Conservation (phyloP, 2,113 vertebrate genomes). For the Meriones unguiculatus region DNA sequence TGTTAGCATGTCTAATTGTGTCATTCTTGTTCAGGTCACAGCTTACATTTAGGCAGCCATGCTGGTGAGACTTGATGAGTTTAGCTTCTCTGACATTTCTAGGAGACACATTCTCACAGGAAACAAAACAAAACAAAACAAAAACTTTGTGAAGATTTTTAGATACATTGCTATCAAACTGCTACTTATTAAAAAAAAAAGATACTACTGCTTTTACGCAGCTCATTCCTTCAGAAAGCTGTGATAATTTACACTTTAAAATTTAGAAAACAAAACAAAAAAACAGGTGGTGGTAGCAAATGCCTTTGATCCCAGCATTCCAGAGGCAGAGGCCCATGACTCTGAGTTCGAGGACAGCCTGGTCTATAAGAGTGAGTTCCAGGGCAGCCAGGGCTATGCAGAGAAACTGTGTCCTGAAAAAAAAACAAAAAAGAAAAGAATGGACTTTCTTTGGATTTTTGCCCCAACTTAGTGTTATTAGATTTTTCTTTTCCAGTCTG, state of each 20-base stretch:
- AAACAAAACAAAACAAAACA: background rate
- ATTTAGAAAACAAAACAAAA: no score
- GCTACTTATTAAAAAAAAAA: background rate
- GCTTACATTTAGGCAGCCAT: background rate
- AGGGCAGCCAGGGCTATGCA: no score
- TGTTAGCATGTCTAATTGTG: background rate
- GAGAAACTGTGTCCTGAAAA: no score
- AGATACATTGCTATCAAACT: background rate
- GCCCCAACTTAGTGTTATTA: background rate
- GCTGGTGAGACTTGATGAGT: background rate
- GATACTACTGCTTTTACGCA: background rate
- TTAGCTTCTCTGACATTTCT: background rate
- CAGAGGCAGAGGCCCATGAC: no score
- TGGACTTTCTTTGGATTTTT: conserved; percentile 29
- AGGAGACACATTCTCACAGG: background rate
- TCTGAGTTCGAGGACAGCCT: no score
- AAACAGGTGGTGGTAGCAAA: no score
- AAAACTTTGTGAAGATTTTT: conserved; percentile 29
- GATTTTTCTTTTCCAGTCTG: conserved; percentile 43
- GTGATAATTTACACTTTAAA: background rate
- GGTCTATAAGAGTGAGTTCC: no score
- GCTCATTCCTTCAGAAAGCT: background rate
- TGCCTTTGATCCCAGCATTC: no score
- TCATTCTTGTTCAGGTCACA: background rate
- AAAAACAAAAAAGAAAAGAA: background rate